Evolutionary conservation across 2,888 invertebrate species (phyloP), one percentile per base, ranked within the genome.

Genomic region (Dryomyza anilis): DNA sequence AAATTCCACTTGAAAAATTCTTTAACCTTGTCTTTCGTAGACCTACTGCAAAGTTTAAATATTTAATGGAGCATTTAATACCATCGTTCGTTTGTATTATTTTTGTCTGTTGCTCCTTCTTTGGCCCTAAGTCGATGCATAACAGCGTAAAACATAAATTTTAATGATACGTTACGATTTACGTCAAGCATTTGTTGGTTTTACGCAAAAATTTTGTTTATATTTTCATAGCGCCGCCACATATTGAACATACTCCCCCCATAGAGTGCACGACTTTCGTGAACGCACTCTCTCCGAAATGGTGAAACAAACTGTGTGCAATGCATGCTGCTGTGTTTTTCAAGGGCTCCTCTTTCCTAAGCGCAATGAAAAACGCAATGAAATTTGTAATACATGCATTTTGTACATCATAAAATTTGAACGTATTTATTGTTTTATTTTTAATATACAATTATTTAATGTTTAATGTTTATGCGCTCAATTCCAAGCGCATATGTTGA

Each of bases 31-130:
- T n/a, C n/a, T n/a, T n/a, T n/a, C n/a, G n/a, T n/a, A 14, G 48
- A 48, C 50, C 55, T 46, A 30, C 45, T 21, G 58, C 19, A 27
- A 30, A 27, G 29, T 46, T 58, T 58, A 58, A 58, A 29, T 46
- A 46, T 58, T 58, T 58, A 58, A 58, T 58, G 58, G 46, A 14
- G 58, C 45, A 21, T 58, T 58, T 58, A 58, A 58, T 57, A 25
- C 57, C 39, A n/a, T n/a, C n/a, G n/a, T n/a, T n/a, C n/a, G n/a
- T n/a, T n/a, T n/a, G n/a, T n/a, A n/a, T n/a, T n/a, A n/a, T n/a
- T n/a, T n/a, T n/a, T 7, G 3, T 12, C 39, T 39, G 39, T n/a
- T 14, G 39, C 39, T n/a, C 33, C 12, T 33, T 7, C 33, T 33
- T 12, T 12, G 8, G 39, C 39, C 14, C 39, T 7, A 12, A 3